A percentile compares a stretch with the other conserved stretches of the same genome.
phyloP scores from a whole-genome alignment of 2,113 vertebrate genomes.

The Dromiciops gliroides region DNA sequence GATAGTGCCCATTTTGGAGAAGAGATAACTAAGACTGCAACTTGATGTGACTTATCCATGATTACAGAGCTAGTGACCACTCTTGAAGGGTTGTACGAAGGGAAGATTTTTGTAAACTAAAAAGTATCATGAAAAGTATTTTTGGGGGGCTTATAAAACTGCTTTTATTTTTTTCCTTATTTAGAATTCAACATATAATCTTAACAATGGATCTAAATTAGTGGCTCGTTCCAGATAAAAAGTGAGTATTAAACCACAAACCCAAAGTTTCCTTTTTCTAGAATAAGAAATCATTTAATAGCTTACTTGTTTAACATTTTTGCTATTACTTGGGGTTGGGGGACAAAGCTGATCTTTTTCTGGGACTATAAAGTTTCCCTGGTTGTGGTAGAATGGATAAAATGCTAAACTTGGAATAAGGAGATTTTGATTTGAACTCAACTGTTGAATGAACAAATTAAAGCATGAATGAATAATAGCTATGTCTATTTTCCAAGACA shows the following conservation, averaged over 20 bases:
- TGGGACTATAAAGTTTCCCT: not conserved
- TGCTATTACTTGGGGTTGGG: not conserved
- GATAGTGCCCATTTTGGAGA: not conserved
- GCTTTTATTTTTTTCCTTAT: not conserved
- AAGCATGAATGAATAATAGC: too few relatives aligned
- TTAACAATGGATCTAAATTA: conserved; percentile 62
- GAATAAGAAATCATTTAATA: not conserved
- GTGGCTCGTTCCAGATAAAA: conserved; percentile 61
- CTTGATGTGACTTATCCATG: not conserved
- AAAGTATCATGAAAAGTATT: not conserved
- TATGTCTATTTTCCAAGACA: not conserved
- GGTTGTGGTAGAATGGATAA: not conserved
- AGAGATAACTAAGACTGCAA: not conserved
- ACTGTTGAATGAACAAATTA: too few relatives aligned
- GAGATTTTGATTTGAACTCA: not conserved
- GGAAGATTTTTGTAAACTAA: not conserved
- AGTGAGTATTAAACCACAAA: conserved; percentile 60
- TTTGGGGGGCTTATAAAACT: not conserved
- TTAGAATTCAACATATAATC: conserved; percentile 69
- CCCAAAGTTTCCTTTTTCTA: not conserved
- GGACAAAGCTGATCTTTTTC: not conserved
- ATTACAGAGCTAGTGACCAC: not conserved
- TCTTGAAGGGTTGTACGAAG: not conserved
- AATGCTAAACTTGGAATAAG: not conserved
- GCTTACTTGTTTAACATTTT: not conserved